Percentiles rank a stretch among this genome's conserved stretches.
Evolutionary conservation across 2,888 invertebrate genomes (phyloP).

Genomic region (Timema podura): DNA sequence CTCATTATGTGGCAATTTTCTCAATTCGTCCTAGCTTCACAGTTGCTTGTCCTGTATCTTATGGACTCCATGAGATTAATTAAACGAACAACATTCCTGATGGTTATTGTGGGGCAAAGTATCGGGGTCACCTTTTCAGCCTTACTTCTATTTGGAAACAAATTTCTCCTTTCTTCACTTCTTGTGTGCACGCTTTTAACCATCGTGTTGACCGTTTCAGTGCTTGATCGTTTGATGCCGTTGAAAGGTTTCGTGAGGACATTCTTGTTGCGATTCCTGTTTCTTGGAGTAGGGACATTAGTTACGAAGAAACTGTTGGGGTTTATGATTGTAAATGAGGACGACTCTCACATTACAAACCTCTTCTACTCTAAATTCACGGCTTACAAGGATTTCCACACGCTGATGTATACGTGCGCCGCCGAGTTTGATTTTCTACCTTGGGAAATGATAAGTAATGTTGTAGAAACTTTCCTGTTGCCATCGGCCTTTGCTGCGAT

Average conservation of each 20-base stretch:
- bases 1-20: constrained; percentile 75
- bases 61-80: constrained; percentile 54
- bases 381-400: constrained; percentile 66
- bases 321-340: no score
- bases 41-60: constrained; percentile 66
- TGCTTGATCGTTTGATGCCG: no score
- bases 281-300: no score
- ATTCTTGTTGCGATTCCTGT: no score
- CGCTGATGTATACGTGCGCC: constrained; percentile 72
- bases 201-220: no score
- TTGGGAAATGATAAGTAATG: constrained; percentile 49
- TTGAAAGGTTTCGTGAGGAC: no score
- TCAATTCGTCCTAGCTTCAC: constrained; percentile 75
- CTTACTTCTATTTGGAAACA: constrained; percentile 54
- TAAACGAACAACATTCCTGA: constrained; percentile 40
- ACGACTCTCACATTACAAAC: constrained; percentile 60
- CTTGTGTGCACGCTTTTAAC: constrained; percentile 35
- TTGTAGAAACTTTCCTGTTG: constrained; percentile 54
- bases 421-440: constrained; percentile 71
- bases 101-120: constrained; percentile 46
- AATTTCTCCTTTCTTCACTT: constrained; percentile 51
- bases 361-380: constrained; percentile 67
- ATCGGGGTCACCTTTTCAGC: constrained; percentile 32
- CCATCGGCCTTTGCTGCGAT: constrained; percentile 53
- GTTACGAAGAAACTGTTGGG: no score